Percentiles rank a stretch among this genome's conserved stretches.
Conservation (phyloP, 2,888 invertebrate genomes). For the Congeria kusceri region DNA sequence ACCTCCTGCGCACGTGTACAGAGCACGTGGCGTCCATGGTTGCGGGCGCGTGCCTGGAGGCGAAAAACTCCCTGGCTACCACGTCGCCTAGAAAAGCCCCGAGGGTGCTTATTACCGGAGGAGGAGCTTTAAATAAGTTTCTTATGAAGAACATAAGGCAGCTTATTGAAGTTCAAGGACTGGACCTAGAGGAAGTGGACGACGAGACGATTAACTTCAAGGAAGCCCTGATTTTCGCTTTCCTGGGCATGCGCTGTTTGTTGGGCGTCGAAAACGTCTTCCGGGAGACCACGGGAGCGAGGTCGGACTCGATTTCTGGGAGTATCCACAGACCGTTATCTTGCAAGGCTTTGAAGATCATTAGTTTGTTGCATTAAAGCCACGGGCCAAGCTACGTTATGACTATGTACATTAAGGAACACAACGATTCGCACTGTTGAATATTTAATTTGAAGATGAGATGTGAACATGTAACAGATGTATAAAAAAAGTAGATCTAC, state of each 20-base stretch:
- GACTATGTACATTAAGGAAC: no score
- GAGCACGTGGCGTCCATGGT: constrained; percentile 78
- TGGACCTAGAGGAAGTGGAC: constrained; percentile 70
- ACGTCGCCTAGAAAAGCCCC: not conserved
- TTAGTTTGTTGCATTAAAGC: constrained; percentile 31
- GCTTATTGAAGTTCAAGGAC: constrained; percentile 62
- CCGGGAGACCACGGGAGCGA: constrained; percentile 76
- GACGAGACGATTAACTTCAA: constrained; percentile 80
- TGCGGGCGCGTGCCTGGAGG: constrained; percentile 64
- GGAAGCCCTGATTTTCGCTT: constrained; percentile 81
- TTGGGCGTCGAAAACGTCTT: constrained; percentile 78
- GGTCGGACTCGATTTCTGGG: constrained; percentile 75
- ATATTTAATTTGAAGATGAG: no score
- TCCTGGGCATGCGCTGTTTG: constrained; percentile 79
- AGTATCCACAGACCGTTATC: constrained; percentile 77
- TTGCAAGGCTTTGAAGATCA: constrained; percentile 15
- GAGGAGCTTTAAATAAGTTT: constrained; percentile 80
- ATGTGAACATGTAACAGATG: no score
- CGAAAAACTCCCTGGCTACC: constrained; percentile 16
- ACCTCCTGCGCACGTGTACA: constrained; percentile 77
- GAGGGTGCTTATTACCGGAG: constrained; percentile 80
- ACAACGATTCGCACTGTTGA: no score
- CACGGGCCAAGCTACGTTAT: no score
- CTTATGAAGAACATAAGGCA: constrained; percentile 69
- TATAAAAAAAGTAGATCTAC: no score